Base-by-base conservation (phyloP, 2,888 invertebrate species). In the Spilarctia lutea region DNA sequence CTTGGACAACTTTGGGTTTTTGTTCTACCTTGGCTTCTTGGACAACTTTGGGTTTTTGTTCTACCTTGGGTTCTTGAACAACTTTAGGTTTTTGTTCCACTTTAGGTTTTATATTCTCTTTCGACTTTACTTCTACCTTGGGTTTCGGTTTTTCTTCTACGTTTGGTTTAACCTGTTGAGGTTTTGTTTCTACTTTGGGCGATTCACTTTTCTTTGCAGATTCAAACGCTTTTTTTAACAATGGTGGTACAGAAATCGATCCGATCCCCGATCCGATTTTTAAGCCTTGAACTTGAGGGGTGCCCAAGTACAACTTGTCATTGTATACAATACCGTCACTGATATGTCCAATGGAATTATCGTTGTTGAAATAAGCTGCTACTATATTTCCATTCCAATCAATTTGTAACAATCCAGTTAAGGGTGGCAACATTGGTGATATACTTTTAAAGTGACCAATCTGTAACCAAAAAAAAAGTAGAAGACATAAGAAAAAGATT, bases 381-480 rank as follows among this genome's bases (percentile, higher is more conserved):
- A 98, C 88, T 79, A 98, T 96, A 77, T 97, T 97, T 33, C 98
- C 98, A 83, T 96, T 96, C 96, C 97, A 97, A 86, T 98, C 97
- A 0, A 98, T 85, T 86, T 97, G 97, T 60, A 98, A 83, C 67
- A 98, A 91, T 1, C 97, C 97, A 7, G 96, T 88, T 71, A 96
- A 92, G 48, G 93, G 91, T 8, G 96, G 95, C 1, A 87, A 24
- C 0, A 96, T 68, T 0, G 88, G 82, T 2, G 90, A 81, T 0
- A 94, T 6, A 35, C 94, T 94, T 84, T 96, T 96, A 86, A 97
- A 97, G 89, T 97, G 96, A 0, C 98, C 98, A 86, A 97, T 94
- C 96, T 97, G 93, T 77, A 94, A 94, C 10, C n/a, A n/a, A n/a
- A 66, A 27, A 11, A 30, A 65, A 16, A 39, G 13, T 27, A 24